Evolutionary conservation across 2,888 invertebrate genomes (phyloP).

Genomic region (Hyposoter dolosus): DNA sequence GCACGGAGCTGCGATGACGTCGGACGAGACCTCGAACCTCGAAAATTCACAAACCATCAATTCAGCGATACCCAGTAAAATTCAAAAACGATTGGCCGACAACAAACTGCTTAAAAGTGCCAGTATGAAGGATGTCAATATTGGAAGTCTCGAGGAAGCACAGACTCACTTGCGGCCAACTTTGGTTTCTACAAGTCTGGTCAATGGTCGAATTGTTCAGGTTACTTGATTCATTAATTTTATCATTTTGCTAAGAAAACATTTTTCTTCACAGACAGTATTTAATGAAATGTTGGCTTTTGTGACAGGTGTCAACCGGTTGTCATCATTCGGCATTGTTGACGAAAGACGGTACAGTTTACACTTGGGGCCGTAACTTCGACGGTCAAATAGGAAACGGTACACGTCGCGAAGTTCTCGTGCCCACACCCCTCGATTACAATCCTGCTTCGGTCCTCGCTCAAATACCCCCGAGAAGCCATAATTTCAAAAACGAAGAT

Average conservation of each 20-base stretch:
- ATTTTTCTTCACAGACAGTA: too few relatives aligned
- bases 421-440: slow-evolving; percentile 86
- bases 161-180: slow-evolving; percentile 87
- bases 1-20: neutral
- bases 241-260: neutral
- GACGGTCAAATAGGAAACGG: slow-evolving; percentile 95
- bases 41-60: slow-evolving; percentile 42
- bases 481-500: slow-evolving; percentile 66
- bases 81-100: slow-evolving; percentile 60
- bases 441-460: slow-evolving; percentile 81
- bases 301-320: slow-evolving; percentile 87
- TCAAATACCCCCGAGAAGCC: slow-evolving; percentile 77
- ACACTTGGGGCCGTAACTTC: slow-evolving; percentile 95
- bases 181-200: slow-evolving; percentile 87
- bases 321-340: slow-evolving; percentile 93
- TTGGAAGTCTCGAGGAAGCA: slow-evolving; percentile 76
- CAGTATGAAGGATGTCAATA: slow-evolving; percentile 70
- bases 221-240: slow-evolving; percentile 81
- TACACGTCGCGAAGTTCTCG: slow-evolving; percentile 87
- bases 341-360: slow-evolving; percentile 90
- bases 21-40: slow-evolving; percentile 59
- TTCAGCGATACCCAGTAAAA: slow-evolving; percentile 44
- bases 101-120: slow-evolving; percentile 65
- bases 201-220: slow-evolving; percentile 88
- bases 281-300: slow-evolving; percentile 30